Evolutionary conservation across 30 jellyfish, hydroid and myxozoan genomes (phyloP).

Genomic region (Aurelia sp.): DNA sequence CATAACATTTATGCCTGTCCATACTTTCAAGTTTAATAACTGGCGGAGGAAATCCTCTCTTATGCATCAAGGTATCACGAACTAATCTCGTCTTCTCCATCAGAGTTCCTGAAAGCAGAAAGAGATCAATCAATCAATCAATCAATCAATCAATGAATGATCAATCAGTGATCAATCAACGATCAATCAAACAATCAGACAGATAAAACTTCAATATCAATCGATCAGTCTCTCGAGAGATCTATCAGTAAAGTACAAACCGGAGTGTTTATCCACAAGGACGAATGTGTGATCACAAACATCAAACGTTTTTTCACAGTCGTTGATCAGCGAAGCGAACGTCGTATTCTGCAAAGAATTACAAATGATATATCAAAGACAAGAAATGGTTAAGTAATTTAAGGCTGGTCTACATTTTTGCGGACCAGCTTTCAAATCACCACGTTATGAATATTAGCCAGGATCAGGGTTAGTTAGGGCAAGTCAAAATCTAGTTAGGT

Average conservation of each 20-base stretch:
- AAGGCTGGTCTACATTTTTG: no score
- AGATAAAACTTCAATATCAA: no score
- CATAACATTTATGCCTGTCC: conserved; percentile 63
- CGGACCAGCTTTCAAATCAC: no score
- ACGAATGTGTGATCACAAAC: conserved; percentile 53
- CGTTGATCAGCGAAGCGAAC: conserved; percentile 66
- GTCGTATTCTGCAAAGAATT: conserved; percentile 78
- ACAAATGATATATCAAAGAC: neutral
- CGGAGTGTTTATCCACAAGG: conserved; percentile 90
- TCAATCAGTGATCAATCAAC: no score
- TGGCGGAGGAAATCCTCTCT: conserved; percentile 92
- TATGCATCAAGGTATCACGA: conserved; percentile 77
- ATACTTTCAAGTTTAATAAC: conserved; percentile 76
- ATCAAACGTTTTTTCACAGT: conserved; percentile 60
- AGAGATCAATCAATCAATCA: neutral
- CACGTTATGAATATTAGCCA: no score
- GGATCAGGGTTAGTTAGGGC: no score
- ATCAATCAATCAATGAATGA: no score
- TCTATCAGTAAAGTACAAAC: conserved; percentile 18
- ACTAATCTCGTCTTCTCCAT: conserved; percentile 67
- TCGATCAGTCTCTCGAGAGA: no score
- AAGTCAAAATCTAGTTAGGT: no score
- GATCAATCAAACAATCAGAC: no score
- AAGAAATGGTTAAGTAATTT: no score
- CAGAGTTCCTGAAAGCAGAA: conserved; percentile 61